Conservation (phyloP, 2,888 invertebrate genomes). For the Didymodactylos carnosus region DNA sequence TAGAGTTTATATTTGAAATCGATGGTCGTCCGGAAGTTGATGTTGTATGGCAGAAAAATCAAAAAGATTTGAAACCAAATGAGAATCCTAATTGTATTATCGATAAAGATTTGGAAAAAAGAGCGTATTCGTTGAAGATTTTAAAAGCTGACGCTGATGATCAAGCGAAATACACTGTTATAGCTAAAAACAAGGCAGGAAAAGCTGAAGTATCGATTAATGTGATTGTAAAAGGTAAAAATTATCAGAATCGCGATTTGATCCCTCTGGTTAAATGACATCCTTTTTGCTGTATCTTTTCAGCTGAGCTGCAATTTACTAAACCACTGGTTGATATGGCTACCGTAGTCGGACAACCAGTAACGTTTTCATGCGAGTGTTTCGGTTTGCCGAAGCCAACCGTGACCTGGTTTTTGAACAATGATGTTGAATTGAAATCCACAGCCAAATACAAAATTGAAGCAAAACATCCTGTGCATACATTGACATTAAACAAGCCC, state of each 20-base stretch:
- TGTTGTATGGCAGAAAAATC: not conserved
- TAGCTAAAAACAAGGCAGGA: constrained; percentile 6
- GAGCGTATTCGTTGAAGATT: not conserved
- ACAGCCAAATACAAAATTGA: constrained; percentile 14
- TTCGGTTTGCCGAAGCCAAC: constrained; percentile 64
- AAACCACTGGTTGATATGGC: not conserved
- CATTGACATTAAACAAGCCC: constrained; percentile 1
- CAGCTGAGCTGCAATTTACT: not conserved
- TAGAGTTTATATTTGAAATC: constrained; percentile 1
- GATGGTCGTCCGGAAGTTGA: constrained; percentile 5
- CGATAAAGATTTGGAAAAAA: not conserved
- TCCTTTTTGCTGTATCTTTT: too few relatives aligned
- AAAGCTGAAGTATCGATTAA: constrained; percentile 1
- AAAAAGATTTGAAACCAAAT: constrained; percentile 4
- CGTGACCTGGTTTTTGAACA: constrained; percentile 50
- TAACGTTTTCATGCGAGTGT: not conserved
- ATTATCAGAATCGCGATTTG: not conserved
- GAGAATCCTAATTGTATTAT: not conserved
- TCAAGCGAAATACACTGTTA: not conserved
- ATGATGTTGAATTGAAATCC: constrained; percentile 6
- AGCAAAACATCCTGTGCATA: constrained; percentile 10
- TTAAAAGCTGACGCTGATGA: constrained; percentile 2
- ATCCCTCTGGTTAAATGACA: too few relatives aligned
- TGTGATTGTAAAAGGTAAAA: constrained; percentile 2
- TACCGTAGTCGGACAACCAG: not conserved